Evolutionary conservation across 2,113 vertebrate genomes (phyloP).

Genomic region (Erythrocercus mccallii): DNA sequence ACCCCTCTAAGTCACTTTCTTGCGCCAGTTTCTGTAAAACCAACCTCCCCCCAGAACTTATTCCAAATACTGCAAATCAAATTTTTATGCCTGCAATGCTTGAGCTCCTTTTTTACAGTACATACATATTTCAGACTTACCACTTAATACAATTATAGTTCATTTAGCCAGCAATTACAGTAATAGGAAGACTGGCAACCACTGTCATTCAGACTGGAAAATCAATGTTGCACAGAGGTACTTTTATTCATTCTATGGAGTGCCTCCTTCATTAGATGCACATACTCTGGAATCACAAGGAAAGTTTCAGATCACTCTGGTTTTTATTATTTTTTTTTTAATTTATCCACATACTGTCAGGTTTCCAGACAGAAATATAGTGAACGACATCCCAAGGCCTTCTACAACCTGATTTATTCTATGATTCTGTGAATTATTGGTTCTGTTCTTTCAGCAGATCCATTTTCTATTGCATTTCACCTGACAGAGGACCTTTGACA

Average conservation of each 20-base stretch:
- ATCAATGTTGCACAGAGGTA: slow-evolving; percentile 54
- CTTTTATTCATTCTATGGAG: slow-evolving; percentile 38
- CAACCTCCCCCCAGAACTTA: background rate
- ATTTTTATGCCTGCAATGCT: slow-evolving; percentile 46
- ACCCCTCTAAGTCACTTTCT: background rate
- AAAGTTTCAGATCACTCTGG: background rate
- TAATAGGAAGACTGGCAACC: slow-evolving; percentile 77
- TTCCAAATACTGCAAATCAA: slow-evolving; percentile 55
- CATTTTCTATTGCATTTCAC: slow-evolving; percentile 15
- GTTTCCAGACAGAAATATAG: background rate
- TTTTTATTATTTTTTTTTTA: background rate
- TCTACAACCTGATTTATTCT: background rate
- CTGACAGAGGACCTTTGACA: background rate
- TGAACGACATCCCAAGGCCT: background rate
- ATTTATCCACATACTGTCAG: background rate
- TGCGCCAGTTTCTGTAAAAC: background rate
- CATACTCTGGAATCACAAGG: background rate
- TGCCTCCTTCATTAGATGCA: background rate
- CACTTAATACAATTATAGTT: slow-evolving; percentile 79
- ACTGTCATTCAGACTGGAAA: slow-evolving; percentile 63
- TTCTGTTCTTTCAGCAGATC: background rate
- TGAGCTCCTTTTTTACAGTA: slow-evolving; percentile 61
- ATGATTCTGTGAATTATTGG: background rate
- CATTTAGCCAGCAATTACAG: slow-evolving; percentile 77
- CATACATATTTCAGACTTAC: slow-evolving; percentile 75